These are phyloP conservation scores for Hypsopygia costalis DNA, from an alignment of 2,888 invertebrate genomes.

Conservation along the genomic window DNA sequence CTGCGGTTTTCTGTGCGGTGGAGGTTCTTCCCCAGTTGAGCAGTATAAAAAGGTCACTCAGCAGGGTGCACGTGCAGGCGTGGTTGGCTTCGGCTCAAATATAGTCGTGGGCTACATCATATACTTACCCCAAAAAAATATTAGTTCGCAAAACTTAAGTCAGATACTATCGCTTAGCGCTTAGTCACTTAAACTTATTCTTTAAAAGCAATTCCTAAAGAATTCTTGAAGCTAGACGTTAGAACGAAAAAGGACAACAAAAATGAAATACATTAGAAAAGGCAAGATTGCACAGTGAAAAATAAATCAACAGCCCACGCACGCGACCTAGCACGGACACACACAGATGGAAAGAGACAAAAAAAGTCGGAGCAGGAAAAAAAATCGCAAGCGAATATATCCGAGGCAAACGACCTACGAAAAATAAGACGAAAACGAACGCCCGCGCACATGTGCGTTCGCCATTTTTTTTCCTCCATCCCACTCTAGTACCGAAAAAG, in stretches of 20 bases:
- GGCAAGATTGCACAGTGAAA: constrained; percentile 14
- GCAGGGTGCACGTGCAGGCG: no score
- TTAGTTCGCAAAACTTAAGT: no score
- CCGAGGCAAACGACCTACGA: constrained; percentile 73
- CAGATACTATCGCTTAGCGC: no score
- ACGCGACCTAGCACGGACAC: constrained; percentile 68
- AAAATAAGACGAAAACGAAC: constrained; percentile 72
- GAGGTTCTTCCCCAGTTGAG: no score
- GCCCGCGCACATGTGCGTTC: constrained; percentile 75
- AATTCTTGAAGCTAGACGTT: constrained; percentile 1
- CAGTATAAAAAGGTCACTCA: no score
- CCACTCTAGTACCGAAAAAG: constrained; percentile 65
- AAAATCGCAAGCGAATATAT: constrained; percentile 59
- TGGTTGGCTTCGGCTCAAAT: no score
- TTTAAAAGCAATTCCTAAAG: not conserved
- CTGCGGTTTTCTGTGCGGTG: no score
- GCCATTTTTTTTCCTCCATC: constrained; percentile 69
- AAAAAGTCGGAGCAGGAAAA: constrained; percentile 45
- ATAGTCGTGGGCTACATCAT: no score
- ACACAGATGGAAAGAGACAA: constrained; percentile 50
- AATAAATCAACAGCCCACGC: constrained; percentile 50
- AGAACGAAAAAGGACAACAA: constrained; percentile 15
- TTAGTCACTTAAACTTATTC: no score
- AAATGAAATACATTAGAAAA: constrained; percentile 19
- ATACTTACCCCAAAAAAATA: no score